Percentiles rank a stretch among this genome's conserved stretches.
Evolutionary conservation across 1,140 invertebrate genomes (phyloP).

Genomic region (Anthonomus grandis): DNA sequence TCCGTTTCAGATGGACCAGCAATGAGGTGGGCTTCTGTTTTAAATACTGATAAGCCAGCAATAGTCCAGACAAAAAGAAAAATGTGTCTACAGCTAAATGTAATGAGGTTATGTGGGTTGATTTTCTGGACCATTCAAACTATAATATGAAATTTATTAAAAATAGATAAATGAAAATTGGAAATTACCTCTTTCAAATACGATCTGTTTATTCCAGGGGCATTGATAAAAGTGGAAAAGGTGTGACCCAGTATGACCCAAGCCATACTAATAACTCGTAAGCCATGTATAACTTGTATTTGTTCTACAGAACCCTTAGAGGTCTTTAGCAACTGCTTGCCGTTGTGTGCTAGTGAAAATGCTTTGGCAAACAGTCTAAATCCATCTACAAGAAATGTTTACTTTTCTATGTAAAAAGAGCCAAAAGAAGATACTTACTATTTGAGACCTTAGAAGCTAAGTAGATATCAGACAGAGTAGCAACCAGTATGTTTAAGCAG

Average conservation of each 20-base stretch:
- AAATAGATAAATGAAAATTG: too few relatives aligned
- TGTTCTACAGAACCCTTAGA: conserved; percentile 23
- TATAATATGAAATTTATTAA: too few relatives aligned
- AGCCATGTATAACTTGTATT: conserved; percentile 41
- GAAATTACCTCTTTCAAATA: too few relatives aligned
- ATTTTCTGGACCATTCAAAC: conserved; percentile 14
- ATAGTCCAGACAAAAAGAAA: conserved; percentile 37
- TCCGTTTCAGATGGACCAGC: conserved; percentile 15
- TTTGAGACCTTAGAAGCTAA: too few relatives aligned
- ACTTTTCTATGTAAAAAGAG: conserved; percentile 13
- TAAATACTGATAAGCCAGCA: conserved; percentile 35
- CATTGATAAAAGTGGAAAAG: background rate
- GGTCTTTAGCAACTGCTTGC: conserved; percentile 27
- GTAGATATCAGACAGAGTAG: conserved; percentile 28
- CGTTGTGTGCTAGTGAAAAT: conserved; percentile 34
- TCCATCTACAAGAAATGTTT: conserved; percentile 17
- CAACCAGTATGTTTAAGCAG: conserved; percentile 5
- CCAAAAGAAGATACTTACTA: conserved; percentile 4
- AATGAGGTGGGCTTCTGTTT: conserved; percentile 24
- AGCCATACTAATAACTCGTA: conserved; percentile 42
- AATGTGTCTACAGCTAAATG: conserved; percentile 38
- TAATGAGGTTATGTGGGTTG: conserved; percentile 27
- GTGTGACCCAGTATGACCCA: conserved; percentile 41
- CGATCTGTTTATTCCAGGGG: too few relatives aligned
- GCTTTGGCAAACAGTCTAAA: conserved; percentile 17